phyloP scores from a whole-genome alignment of 1,140 invertebrate genomes.

The Sitophilus oryzae region DNA sequence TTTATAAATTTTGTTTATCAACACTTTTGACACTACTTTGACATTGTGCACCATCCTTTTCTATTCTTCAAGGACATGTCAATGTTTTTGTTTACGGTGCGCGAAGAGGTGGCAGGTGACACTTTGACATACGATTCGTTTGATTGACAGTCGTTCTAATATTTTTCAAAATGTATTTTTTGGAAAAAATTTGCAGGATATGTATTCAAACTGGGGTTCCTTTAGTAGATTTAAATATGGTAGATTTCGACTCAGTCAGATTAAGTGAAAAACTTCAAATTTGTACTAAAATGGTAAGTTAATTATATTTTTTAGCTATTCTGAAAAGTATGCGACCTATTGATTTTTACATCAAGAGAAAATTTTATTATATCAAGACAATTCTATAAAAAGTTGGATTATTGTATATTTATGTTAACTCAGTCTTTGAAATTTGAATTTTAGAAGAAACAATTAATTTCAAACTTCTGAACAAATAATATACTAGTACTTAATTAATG shows the following conservation, averaged over 20 bases:
- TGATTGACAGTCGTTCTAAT: slow-evolving; percentile 37
- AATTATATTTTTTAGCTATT: slow-evolving; percentile 24
- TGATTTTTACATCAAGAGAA: slow-evolving; percentile 40
- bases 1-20: background rate
- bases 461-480: too few relatives aligned
- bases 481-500: too few relatives aligned
- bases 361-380: too few relatives aligned
- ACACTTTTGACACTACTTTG: background rate
- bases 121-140: slow-evolving; percentile 42
- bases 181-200: slow-evolving; percentile 40
- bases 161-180: slow-evolving; percentile 39
- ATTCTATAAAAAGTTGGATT: too few relatives aligned
- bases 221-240: slow-evolving; percentile 35
- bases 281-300: slow-evolving; percentile 41
- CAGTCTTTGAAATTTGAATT: too few relatives aligned
- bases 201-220: slow-evolving; percentile 36
- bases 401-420: too few relatives aligned
- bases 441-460: too few relatives aligned
- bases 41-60: background rate
- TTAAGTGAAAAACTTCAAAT: slow-evolving; percentile 39
- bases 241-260: slow-evolving; percentile 37
- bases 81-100: slow-evolving; percentile 32
- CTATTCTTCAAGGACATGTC: slow-evolving; percentile 18
- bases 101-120: slow-evolving; percentile 37
- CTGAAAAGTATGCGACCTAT: slow-evolving; percentile 31